Percentiles rank a stretch among this genome's conserved stretches.
Conservation (phyloP, 1,140 invertebrate genomes). For the Aphelinus certus region DNA sequence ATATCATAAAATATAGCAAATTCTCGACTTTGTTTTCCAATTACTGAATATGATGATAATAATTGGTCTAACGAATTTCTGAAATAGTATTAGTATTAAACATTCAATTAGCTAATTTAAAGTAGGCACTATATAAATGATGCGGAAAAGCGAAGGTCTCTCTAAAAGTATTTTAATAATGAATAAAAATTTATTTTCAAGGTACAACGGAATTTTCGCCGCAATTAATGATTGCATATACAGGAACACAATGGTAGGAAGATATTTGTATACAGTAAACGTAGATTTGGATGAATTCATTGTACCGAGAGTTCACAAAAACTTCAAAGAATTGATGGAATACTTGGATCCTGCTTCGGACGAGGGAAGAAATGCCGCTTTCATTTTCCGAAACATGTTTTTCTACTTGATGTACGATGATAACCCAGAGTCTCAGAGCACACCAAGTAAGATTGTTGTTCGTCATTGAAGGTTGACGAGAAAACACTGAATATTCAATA, state of each 20-base stretch:
- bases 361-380: constrained; percentile 55
- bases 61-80: no score
- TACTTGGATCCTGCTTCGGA: constrained; percentile 26
- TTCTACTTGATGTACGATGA: constrained; percentile 71
- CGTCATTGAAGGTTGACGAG: no score
- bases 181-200: constrained; percentile 56
- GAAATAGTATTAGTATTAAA: no score
- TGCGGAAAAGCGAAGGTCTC: no score
- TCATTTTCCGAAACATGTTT: constrained; percentile 72
- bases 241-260: constrained; percentile 58
- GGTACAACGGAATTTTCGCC: constrained; percentile 72
- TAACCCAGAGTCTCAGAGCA: constrained; percentile 58
- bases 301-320: constrained; percentile 66
- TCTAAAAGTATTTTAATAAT: no score
- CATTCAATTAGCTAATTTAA: no score
- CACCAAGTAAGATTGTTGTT: background rate
- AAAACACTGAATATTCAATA: no score
- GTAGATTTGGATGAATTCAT: constrained; percentile 74
- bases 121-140: no score
- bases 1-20: no score
- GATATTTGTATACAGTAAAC: constrained; percentile 66
- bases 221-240: constrained; percentile 74
- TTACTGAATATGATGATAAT: no score
- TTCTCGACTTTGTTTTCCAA: no score
- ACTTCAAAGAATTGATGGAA: constrained; percentile 48